Base-by-base conservation (phyloP, 2,888 invertebrate species). In the Glaucopsyche alexis region DNA sequence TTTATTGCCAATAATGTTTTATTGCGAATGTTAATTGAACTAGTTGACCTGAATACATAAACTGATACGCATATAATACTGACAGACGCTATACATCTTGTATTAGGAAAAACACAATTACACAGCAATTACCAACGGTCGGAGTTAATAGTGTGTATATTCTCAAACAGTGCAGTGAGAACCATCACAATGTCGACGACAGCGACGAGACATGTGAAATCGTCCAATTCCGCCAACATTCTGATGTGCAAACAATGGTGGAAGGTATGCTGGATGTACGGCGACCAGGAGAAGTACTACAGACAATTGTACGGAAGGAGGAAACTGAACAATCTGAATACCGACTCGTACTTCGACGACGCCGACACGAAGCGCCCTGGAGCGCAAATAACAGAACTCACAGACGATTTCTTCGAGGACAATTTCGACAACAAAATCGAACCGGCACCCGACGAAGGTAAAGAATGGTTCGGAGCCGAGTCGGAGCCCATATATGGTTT, bases 241-340 rank as follows among this genome's bases (percentile, higher is more conserved):
- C 89, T 96, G 77, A 96, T 96, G 95, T 96, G 96, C 92, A 96
- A 96, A 87, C 96, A 97, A 93, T 97, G 97, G 97, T 97, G 97
- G 97, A 96, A 96, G 88, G 97, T 97, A 76, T 97, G 97, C 84
- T 97, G 96, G 95, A 95, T 97, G 94, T 95, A 97, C 84, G 97
- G 97, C 71, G 96, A 96, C 87, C 96, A 96, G 83, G 96, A 96
- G 83, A 97, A 97, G 84, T 96, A 96, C 91, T 97, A 97, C 93
- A 93, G 96, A 81, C 96, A 97, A 84, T 93, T 97, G 76, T 97
- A 97, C 86, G 96, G 96, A 16, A 94, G 92, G 80, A 87, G 94
- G 79, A 93, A 94, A 88, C 78, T 83, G 1, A 87, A 86, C 72
- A 29, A 29, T 29, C 29, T 38, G 13, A 87, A 87, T 76, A 82